Evolutionary conservation across 2,797 vertebrate genomes (phyloP).

Genomic region (Enteromius thamalakanensis): DNA sequence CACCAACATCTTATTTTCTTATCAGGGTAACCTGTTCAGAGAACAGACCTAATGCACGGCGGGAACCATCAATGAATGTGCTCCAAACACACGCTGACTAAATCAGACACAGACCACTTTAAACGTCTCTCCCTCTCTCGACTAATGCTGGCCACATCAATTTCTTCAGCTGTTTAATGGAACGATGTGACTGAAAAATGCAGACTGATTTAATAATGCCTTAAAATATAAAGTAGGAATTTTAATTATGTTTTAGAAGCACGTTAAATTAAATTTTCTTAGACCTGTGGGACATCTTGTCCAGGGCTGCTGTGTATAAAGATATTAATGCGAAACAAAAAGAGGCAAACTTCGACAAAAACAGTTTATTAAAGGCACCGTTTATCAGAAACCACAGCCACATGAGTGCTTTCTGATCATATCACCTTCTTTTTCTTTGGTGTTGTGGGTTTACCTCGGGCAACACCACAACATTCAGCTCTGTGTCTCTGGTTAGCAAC

Average conservation of each 20-base stretch:
- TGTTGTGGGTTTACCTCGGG: conserved; percentile 22
- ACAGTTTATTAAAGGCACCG: neutral
- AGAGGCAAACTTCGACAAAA: neutral
- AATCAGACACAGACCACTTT: conserved; percentile 29
- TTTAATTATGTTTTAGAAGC: conserved; percentile 43
- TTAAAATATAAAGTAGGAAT: conserved; percentile 33
- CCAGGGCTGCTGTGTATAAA: neutral
- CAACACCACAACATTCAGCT: conserved; percentile 31
- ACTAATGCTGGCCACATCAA: conserved; percentile 17
- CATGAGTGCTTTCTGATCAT: conserved; percentile 50
- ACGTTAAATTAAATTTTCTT: conserved; percentile 20
- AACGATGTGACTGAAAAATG: conserved; percentile 37
- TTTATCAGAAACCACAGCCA: conserved; percentile 35
- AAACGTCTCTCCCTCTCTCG: neutral
- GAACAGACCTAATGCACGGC: conserved; percentile 29
- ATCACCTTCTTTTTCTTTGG: conserved; percentile 37
- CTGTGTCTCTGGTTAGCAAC: conserved; percentile 39
- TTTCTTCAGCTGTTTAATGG: conserved; percentile 33
- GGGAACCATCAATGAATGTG: conserved; percentile 24
- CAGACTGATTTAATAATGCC: conserved; percentile 42
- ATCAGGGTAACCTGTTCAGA: neutral
- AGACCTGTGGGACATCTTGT: conserved; percentile 36
- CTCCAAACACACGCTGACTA: conserved; percentile 2
- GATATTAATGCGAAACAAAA: neutral
- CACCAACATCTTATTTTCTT: neutral